Evolutionary conservation across 2,797 vertebrate genomes (phyloP), one percentile per base, ranked within the genome.

Genomic region (Cirrhinus molitorella): DNA sequence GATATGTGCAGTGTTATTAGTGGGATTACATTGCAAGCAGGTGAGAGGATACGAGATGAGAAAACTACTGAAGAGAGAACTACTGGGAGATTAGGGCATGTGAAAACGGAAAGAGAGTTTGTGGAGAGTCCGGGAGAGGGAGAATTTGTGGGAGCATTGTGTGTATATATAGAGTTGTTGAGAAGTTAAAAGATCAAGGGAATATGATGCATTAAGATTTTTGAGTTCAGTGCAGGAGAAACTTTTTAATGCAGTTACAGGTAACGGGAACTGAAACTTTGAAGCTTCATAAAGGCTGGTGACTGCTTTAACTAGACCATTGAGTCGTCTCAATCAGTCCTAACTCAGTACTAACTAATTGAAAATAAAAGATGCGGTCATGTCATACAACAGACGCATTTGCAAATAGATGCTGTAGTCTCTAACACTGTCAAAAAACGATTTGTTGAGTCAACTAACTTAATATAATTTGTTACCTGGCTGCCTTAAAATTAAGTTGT

Each of bases 1-100:
- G 82, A 92, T 87, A 85, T 90, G 91, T 92, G 91, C 81, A 70
- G 84, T 85, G 87, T 89, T 84, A 78, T 81, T 80, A 63, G 80
- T 78, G 80, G 78, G 49, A 88, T 88, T 81, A 83, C 51, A 34
- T 63, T 73, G 65, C n/a, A 49, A 81, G 72, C 84, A 85, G 82
- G 80, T 74, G 67, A 84, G 79, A 67, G 45, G 51, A 75, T 75
- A 70, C 45, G 90, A 72, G 87, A 91, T 88, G 88, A 89, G 74
- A 89, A 84, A 84, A 79, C 25, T 10, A 23, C 53, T 49, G 74
- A 51, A 84, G 45, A 78, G 86, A 80, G 85, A 59, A 40, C 55
- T 76, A 76, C 74, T 90, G 89, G 88, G 91, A 91, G 87, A 88
- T 82, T 77, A 85, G 88, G 85, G 53, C 31, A 85, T 80, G 81